Percentiles rank a stretch among this genome's conserved stretches.
Evolutionary conservation across 1,140 invertebrate species (phyloP).

Genomic region (Chymomyza costata): DNA sequence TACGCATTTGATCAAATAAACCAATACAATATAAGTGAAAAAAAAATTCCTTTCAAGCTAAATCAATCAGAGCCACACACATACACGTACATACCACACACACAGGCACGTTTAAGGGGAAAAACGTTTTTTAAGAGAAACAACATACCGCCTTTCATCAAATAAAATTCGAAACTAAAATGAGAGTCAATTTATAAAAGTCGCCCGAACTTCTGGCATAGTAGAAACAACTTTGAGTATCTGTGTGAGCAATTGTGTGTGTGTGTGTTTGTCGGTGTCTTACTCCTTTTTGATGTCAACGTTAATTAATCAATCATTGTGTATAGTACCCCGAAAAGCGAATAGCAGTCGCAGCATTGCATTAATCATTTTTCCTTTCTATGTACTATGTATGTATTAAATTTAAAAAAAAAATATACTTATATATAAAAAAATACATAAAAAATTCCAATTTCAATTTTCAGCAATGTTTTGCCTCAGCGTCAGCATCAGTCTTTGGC

Average conservation of each 20-base stretch:
- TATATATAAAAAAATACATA: slow-evolving; percentile 25
- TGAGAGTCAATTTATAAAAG: slow-evolving; percentile 69
- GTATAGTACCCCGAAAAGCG: too few species aligned
- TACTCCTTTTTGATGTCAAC: slow-evolving; percentile 57
- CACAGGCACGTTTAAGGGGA: too few species aligned
- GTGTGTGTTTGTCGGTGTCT: slow-evolving; percentile 43
- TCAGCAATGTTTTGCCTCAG: slow-evolving; percentile 2
- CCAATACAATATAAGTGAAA: slow-evolving; percentile 22
- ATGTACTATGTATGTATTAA: too few species aligned
- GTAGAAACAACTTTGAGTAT: slow-evolving; percentile 10
- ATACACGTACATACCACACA: slow-evolving; percentile 13
- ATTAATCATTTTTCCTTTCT: slow-evolving; percentile 58
- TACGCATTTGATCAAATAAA: slow-evolving; percentile 33
- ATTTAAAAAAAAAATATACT: too few species aligned
- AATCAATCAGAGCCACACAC: slow-evolving; percentile 42
- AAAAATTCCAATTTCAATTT: slow-evolving; percentile 41
- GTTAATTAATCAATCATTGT: slow-evolving; percentile 73
- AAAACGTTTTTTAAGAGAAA: too few species aligned
- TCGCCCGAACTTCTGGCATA: too few species aligned
- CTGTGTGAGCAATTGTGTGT: slow-evolving; percentile 21
- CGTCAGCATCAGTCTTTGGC: slow-evolving; percentile 20
- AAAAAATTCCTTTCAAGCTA: neutral
- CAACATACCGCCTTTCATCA: slow-evolving; percentile 55
- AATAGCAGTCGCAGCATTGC: slow-evolving; percentile 44
- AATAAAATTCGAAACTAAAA: slow-evolving; percentile 65